phyloP scores from a whole-genome alignment of 2,797 vertebrate species.

The Hippoglossus hippoglossus region DNA sequence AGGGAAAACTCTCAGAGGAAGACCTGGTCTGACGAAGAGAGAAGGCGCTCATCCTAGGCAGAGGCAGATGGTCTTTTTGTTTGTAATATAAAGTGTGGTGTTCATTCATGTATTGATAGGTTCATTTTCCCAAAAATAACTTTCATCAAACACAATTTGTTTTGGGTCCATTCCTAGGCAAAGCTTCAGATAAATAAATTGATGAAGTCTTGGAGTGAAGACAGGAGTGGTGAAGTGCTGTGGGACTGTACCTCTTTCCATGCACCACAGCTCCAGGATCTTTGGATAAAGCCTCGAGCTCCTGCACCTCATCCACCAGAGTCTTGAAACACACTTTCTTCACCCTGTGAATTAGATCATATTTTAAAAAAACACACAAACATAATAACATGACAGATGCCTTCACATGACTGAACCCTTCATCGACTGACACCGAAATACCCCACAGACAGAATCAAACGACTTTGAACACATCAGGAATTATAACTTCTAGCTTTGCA shows the following conservation, averaged over 20 bases:
- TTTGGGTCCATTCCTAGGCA: background rate
- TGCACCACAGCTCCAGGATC: conserved; percentile 96
- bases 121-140: too few species aligned
- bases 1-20: background rate
- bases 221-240: background rate
- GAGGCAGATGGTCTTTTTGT: too few species aligned
- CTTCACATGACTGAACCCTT: conserved; percentile 5
- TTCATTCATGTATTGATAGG: too few species aligned
- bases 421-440: conserved; percentile 8
- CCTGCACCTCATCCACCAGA: conserved; percentile 98
- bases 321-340: conserved; percentile 95
- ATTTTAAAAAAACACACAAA: background rate
- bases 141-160: too few species aligned
- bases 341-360: conserved; percentile 79
- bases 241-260: conserved; percentile 90
- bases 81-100: too few species aligned
- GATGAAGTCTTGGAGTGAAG: background rate
- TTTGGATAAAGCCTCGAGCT: conserved; percentile 95
- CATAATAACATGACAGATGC: conserved; percentile 8
- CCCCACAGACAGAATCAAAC: background rate
- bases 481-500: conserved; percentile 17
- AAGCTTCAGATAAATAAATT: background rate
- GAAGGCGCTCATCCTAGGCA: too few species aligned
- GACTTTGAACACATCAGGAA: conserved; percentile 7
- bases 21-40: too few species aligned